Percentiles rank a stretch among this genome's conserved stretches.
These are phyloP conservation scores for Nycticorax nycticorax DNA, from an alignment of 2,113 vertebrate genomes.

Conservation along the genomic window DNA sequence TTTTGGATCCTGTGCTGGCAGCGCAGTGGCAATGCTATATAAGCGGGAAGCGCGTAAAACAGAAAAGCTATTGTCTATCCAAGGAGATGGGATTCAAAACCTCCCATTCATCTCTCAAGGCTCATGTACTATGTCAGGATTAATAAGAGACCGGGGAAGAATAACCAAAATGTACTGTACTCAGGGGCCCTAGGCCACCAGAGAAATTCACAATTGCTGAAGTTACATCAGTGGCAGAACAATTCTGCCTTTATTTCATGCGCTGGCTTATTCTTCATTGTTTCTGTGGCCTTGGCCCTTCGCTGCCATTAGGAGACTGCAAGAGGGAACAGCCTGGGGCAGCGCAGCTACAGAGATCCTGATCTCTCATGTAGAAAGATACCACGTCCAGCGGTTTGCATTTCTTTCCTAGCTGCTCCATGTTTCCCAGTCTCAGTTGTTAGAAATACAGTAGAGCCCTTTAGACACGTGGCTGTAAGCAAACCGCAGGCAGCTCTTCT, in stretches of 20 bases:
- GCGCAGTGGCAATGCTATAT: background rate
- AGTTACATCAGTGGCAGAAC: constrained; percentile 21
- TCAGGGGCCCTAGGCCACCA: background rate
- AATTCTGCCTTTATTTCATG: constrained; percentile 16
- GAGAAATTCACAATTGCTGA: background rate
- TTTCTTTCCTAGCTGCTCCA: background rate
- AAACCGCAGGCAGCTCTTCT: background rate
- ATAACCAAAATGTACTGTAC: background rate
- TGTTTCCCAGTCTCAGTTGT: background rate
- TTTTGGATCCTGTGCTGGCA: background rate
- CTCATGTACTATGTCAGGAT: background rate
- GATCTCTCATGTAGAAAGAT: background rate
- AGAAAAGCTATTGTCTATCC: constrained; percentile 17
- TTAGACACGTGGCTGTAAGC: background rate
- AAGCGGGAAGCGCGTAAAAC: background rate
- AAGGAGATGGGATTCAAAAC: constrained; percentile 25
- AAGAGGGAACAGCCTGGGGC: background rate
- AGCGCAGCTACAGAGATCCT: background rate
- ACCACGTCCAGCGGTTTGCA: background rate
- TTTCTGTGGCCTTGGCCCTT: background rate
- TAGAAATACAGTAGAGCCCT: background rate
- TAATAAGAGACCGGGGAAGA: constrained; percentile 34
- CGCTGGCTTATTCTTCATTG: constrained; percentile 21
- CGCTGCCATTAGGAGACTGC: background rate
- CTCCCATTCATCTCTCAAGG: background rate